Evolutionary conservation across 1,140 invertebrate genomes (phyloP).

Genomic region (Papilio polyxenes): DNA sequence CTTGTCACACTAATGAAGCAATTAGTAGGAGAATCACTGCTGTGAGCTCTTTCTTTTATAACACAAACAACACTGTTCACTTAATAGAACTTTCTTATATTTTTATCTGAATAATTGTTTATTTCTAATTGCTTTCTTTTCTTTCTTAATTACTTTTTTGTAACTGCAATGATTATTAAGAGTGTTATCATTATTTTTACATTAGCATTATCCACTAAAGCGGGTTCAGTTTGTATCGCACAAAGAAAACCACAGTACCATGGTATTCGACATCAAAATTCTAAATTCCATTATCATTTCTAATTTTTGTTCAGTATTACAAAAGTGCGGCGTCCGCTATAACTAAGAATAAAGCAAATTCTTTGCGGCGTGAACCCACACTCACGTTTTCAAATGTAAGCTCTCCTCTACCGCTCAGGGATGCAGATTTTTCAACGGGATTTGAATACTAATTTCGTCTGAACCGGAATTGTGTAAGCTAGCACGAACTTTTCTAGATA

Average conservation of each 20-base stretch:
- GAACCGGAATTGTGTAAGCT: conserved; percentile 22
- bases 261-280: not conserved
- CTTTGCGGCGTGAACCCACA: conserved; percentile 18
- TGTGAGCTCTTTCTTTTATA: conserved; percentile 10
- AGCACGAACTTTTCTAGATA: conserved; percentile 10
- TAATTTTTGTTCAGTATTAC: not conserved
- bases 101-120: no score
- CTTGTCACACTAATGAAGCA: conserved; percentile 22
- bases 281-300: conserved; percentile 1
- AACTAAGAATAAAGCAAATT: conserved; percentile 15
- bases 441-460: conserved; percentile 23
- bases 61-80: not conserved
- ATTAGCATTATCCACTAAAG: not conserved
- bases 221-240: not conserved
- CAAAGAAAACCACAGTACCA: not conserved
- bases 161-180: no score
- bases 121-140: no score
- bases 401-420: conserved; percentile 22
- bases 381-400: conserved; percentile 24
- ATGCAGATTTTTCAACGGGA: conserved; percentile 28
- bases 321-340: conserved; percentile 1
- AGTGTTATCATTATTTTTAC: no score
- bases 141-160: no score
- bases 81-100: not conserved
- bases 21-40: conserved; percentile 10